Conservation (phyloP, 2,113 vertebrate species). For the Neogale vison region DNA sequence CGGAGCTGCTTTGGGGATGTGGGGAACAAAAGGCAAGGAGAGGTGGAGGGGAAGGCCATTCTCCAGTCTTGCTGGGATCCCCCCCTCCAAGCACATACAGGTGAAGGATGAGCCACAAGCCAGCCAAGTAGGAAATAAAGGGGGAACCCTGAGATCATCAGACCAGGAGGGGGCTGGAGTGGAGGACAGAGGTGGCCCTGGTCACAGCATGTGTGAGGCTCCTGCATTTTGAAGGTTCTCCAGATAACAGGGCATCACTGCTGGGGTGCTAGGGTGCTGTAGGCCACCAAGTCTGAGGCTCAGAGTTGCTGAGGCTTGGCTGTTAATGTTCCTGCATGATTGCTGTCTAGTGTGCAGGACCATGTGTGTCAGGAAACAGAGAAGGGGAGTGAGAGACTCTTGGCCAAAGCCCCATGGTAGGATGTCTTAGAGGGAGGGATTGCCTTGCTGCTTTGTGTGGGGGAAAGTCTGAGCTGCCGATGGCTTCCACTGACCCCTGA, state of each 20-base stretch:
- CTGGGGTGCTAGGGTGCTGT: background rate
- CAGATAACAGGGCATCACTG: background rate
- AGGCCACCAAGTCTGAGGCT: background rate
- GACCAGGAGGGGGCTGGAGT: background rate
- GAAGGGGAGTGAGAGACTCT: background rate
- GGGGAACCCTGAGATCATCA: fast-evolving
- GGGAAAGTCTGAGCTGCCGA: background rate
- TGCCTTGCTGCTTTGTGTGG: background rate
- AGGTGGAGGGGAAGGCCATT: background rate
- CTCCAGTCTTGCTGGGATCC: background rate
- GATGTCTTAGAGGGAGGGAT: background rate
- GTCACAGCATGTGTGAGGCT: background rate
- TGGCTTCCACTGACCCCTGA: background rate
- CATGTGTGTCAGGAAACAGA: background rate
- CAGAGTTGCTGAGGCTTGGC: background rate
- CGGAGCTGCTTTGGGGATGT: background rate
- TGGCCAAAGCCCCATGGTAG: background rate
- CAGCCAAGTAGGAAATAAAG: background rate
- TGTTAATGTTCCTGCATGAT: background rate
- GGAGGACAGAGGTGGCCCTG: background rate
- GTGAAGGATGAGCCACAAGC: background rate
- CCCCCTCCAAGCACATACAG: fast-evolving
- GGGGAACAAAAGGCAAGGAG: background rate
- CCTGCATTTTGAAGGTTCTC: background rate
- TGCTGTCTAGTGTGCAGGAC: background rate